A percentile compares a stretch with the other conserved stretches of the same genome.
Evolutionary conservation across 2,797 vertebrate genomes (phyloP).

Genomic region (Sparus aurata): DNA sequence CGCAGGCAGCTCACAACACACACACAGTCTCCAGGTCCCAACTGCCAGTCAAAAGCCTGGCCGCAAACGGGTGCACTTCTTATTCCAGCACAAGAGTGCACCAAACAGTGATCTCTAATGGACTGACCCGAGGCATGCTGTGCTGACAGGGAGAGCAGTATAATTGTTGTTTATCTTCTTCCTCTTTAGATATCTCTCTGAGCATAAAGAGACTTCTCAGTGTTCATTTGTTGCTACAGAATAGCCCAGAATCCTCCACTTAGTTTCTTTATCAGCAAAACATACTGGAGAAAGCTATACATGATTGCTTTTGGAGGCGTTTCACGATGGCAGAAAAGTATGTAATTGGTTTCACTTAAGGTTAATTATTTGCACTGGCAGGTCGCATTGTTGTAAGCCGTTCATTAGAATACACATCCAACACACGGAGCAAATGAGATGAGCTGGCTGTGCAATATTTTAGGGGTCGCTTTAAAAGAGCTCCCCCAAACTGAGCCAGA

Average conservation of each 20-base stretch:
- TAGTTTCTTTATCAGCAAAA: conserved; percentile 83
- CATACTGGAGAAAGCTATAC: conserved; percentile 79
- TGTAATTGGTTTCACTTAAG: conserved; percentile 89
- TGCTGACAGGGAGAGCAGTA: conserved; percentile 81
- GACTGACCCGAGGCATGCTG: conserved; percentile 84
- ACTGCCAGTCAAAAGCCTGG: conserved; percentile 87
- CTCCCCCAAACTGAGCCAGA: conserved; percentile 75
- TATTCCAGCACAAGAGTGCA: conserved; percentile 82
- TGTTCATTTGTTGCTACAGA: conserved; percentile 82
- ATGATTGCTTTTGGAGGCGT: conserved; percentile 81
- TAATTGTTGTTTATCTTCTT: conserved; percentile 86
- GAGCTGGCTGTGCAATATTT: conserved; percentile 79
- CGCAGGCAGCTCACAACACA: conserved; percentile 83
- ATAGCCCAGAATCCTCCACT: conserved; percentile 75
- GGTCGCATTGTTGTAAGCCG: conserved; percentile 87
- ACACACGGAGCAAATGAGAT: conserved; percentile 88
- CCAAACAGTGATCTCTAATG: conserved; percentile 87
- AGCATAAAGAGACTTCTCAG: conserved; percentile 84
- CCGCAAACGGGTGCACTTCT: conserved; percentile 85
- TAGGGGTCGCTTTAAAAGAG: conserved; percentile 78
- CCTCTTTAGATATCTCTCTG: conserved; percentile 79
- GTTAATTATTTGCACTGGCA: conserved; percentile 90
- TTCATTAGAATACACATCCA: conserved; percentile 89
- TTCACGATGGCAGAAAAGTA: conserved; percentile 80
- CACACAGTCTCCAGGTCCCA: conserved; percentile 87